Evolutionary conservation across 2,888 invertebrate species (phyloP), one percentile per base, ranked within the genome.

Genomic region (Heterodera filipjevi): DNA sequence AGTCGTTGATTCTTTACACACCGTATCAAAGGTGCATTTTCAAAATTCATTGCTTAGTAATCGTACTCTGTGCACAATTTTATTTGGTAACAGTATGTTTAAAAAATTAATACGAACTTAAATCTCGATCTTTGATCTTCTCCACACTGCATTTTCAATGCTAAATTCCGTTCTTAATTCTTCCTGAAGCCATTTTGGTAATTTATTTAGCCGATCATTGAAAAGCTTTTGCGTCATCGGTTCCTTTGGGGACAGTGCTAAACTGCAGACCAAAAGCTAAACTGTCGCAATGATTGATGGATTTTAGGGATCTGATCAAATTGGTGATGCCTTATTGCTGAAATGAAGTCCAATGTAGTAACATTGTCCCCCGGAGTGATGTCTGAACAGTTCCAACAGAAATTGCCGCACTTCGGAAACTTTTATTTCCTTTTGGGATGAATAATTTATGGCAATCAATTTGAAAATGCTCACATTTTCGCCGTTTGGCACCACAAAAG

Each of bases 401-500:
- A 75, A 75, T 64, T 75, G 66, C 14, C 66, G 44, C 46, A 32
- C 64, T 64, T 75, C 53, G 30, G 66, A 14, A 30, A 75, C 66
- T 32, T 14, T 33, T 33, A 19, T 22, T 32, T n/a, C n/a, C 30
- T 33, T 75, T 59, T 27, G 27, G 12, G 49, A 39, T 53, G 3
- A 59, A 59, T 22, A 22, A 8, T 19, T 39, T 22, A 44, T 30
- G 14, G 1, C 2, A 35, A 59, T 27, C 12, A 6, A 19, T 10
- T 27, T 2, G 16, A 32, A 30, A 27, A 33, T 3, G n/a, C 46
- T 53, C 53, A 77, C 77, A 77, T 77, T 77, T 32, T 74, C 33
- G 27, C 59, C 16, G 35, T 53, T 78, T 27, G 78, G 77, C 12
- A 77, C 22, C 14, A 35, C 77, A 33, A 78, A 78, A n/a, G 78